These are phyloP conservation scores for Prinia subflava DNA, from an alignment of 2,113 vertebrate genomes.

Conservation along the genomic window DNA sequence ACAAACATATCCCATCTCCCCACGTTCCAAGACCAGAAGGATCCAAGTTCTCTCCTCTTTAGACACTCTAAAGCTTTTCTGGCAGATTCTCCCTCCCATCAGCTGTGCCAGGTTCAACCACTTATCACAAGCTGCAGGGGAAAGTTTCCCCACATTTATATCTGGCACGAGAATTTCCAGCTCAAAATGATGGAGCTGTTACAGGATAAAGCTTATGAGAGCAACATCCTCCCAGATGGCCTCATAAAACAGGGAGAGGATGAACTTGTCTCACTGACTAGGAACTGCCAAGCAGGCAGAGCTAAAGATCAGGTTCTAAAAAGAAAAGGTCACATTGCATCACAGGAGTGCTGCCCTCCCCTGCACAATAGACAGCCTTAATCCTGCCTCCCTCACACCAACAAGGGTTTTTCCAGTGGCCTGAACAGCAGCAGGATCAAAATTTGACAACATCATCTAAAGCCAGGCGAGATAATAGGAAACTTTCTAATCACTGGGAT, in stretches of 20 bases:
- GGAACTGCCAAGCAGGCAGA: conserved; percentile 21
- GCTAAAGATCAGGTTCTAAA: conserved; percentile 10
- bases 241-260: conserved; percentile 22
- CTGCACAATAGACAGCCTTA: background rate
- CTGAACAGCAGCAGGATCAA: background rate
- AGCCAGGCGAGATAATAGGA: background rate
- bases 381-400: background rate
- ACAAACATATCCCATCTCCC: background rate
- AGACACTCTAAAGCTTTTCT: conserved; percentile 15
- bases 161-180: conserved; percentile 9
- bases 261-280: background rate
- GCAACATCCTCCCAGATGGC: conserved; percentile 49
- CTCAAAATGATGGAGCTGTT: conserved; percentile 13
- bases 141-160: conserved; percentile 50
- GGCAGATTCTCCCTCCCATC: background rate
- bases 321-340: background rate
- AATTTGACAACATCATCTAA: background rate
- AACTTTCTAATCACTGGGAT: background rate
- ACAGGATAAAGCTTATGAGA: conserved; percentile 11
- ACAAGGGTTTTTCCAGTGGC: background rate
- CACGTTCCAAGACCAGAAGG: background rate
- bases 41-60: conserved; percentile 33
- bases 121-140: conserved; percentile 43
- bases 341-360: background rate
- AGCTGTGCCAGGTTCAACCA: conserved; percentile 34